These are phyloP conservation scores for Ypsolopha scabrella DNA, from an alignment of 2,888 invertebrate genomes.

Conservation along the genomic window DNA sequence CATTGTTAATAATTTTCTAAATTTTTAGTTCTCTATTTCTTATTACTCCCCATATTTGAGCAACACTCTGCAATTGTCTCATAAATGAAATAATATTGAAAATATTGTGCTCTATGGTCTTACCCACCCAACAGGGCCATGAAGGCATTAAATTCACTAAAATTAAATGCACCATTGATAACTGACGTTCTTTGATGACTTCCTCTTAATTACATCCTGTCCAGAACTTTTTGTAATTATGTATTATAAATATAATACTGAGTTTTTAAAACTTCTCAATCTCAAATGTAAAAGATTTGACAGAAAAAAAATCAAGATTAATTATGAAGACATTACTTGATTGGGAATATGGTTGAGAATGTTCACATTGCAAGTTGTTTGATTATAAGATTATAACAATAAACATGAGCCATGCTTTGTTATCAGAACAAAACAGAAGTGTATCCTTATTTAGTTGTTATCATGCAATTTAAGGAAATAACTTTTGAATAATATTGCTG, in stretches of 20 bases:
- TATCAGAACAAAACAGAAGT: too few species aligned
- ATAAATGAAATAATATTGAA: conserved; percentile 45
- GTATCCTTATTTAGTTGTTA: background rate
- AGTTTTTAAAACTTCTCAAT: too few species aligned
- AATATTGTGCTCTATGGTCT: conserved; percentile 51
- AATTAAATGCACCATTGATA: conserved; percentile 65
- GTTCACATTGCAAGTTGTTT: too few species aligned
- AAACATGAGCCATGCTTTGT: too few species aligned
- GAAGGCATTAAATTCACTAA: conserved; percentile 62
- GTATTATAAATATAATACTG: too few species aligned
- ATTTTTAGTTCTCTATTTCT: conserved; percentile 27
- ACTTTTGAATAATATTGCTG: background rate
- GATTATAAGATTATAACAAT: too few species aligned
- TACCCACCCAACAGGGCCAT: conserved; percentile 50
- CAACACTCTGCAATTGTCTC: conserved; percentile 40
- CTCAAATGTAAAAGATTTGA: too few species aligned
- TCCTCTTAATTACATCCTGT: conserved; percentile 21
- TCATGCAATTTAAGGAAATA: background rate
- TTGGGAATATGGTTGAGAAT: too few species aligned
- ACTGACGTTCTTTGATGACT: too few species aligned
- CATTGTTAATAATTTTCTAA: conserved; percentile 30
- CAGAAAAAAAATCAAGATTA: too few species aligned
- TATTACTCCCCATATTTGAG: conserved; percentile 39
- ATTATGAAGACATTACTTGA: too few species aligned
- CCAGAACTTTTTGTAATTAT: too few species aligned